Base-by-base conservation (phyloP, 1,140 invertebrate species). In the Drosophila pachea region DNA sequence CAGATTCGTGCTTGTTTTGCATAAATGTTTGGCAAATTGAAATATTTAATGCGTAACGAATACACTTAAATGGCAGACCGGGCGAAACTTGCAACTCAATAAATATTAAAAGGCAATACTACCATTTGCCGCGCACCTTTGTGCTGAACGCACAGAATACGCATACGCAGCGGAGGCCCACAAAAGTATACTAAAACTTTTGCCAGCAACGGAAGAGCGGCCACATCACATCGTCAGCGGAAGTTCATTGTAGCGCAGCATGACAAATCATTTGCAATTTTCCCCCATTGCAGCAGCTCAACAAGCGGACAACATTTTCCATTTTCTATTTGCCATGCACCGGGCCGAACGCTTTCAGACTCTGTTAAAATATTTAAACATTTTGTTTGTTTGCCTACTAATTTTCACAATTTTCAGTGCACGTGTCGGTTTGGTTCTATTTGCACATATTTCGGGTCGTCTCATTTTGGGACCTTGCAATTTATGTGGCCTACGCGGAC, bases 241-340 rank as follows among this genome's bases (percentile, higher is more conserved):
- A 84, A 73, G 73, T 78, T 76, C 63, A 73, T 50, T 83, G 68
- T 64, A 75, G 63, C 79, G 73, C 66, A 63, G 76, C 76, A 79
- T 86, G 76, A 84, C 79, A 84, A 84, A 84, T 84, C 73, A 84
- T 84, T 86, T 79, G 76, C 67, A 74, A 65, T 71, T 69, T 70
- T 73, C 22, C 55, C 58, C 32, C 67, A 40, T 67, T 52, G 32
- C 38, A 40, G 22, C 22, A 36, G 22, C 38, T 12, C 65, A 52
- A 35, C 52, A 31, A 50, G 14, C 32, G 7, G 35, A 35, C 38
- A 67, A 29, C 58, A 59, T 56, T 60, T 76, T 71, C 43, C 63
- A 75, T 59, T 61, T n/a, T n/a, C n/a, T n/a, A 59, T 56, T 60
- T 76, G 67, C 43, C 63, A 75, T 59, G 56, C 53, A 9, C 36